Conservation (phyloP, 2,797 vertebrate species). For the Argya squamiceps region DNA sequence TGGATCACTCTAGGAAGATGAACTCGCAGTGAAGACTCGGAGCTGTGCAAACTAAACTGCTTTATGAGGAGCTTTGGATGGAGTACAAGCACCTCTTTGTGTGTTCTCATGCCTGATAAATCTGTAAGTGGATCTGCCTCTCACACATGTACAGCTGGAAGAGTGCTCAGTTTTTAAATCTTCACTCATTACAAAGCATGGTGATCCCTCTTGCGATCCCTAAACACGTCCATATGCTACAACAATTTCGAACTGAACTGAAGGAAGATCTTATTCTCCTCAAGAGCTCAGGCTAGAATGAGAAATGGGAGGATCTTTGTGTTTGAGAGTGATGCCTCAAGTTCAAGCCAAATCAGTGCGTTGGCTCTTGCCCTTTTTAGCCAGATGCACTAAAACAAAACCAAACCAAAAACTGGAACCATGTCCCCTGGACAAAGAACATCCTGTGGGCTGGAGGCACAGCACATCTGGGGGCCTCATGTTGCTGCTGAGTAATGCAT, state of each 20-base stretch:
- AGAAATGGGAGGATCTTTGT: neutral
- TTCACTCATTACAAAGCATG: neutral
- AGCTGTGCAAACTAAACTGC: neutral
- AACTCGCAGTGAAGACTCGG: neutral
- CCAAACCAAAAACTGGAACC: neutral
- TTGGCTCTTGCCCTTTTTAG: neutral
- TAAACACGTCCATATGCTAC: neutral
- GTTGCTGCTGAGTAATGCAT: constrained; percentile 47
- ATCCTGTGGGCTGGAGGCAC: constrained; percentile 50
- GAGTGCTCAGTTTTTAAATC: neutral
- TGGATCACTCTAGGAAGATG: neutral
- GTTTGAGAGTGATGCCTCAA: neutral
- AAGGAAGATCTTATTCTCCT: neutral
- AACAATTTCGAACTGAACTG: neutral
- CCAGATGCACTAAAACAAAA: constrained; percentile 10
- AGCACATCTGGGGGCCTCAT: constrained; percentile 66
- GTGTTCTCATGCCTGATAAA: neutral
- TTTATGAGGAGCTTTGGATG: neutral
- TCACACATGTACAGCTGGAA: neutral
- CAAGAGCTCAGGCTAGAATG: neutral
- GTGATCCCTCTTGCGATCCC: neutral
- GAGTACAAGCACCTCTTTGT: neutral
- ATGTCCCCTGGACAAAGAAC: constrained; percentile 25
- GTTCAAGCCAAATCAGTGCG: neutral
- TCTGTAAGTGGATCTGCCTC: neutral